phyloP scores from a whole-genome alignment of 2,113 vertebrate genomes.

The Cathartes aura region DNA sequence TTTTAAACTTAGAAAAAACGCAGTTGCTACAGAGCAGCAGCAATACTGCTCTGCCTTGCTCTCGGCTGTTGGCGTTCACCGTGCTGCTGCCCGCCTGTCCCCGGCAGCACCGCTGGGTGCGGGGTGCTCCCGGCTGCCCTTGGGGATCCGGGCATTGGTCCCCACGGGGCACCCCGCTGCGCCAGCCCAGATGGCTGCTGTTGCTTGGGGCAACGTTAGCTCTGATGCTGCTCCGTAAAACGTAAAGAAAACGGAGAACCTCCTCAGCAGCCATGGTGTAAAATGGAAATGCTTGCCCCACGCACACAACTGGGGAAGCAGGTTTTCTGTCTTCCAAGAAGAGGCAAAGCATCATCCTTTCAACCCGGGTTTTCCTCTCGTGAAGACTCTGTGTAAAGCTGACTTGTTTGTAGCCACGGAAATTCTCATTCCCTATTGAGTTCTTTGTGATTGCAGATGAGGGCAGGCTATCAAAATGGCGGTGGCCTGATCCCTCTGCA shows the following conservation, averaged over 20 bases:
- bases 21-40: neutral
- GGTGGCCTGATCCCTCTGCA: neutral
- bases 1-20: rapidly evolving
- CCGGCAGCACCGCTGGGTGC: rapidly evolving
- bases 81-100: neutral
- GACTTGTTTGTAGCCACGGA: neutral
- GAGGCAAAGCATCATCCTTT: neutral
- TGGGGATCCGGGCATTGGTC: rapidly evolving
- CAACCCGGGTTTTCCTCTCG: rapidly evolving
- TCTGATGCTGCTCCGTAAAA: neutral
- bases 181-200: neutral
- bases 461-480: neutral
- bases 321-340: neutral
- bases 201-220: neutral
- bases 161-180: rapidly evolving
- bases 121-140: neutral
- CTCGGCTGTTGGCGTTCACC: rapidly evolving
- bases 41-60: neutral
- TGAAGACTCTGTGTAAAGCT: neutral
- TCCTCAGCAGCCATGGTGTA: neutral
- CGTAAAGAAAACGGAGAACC: rapidly evolving
- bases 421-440: neutral
- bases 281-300: rapidly evolving
- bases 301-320: rapidly evolving
- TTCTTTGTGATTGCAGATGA: neutral